These are phyloP conservation scores for Rhingia rostrata DNA, from an alignment of 2,888 invertebrate species.

Conservation along the genomic window DNA sequence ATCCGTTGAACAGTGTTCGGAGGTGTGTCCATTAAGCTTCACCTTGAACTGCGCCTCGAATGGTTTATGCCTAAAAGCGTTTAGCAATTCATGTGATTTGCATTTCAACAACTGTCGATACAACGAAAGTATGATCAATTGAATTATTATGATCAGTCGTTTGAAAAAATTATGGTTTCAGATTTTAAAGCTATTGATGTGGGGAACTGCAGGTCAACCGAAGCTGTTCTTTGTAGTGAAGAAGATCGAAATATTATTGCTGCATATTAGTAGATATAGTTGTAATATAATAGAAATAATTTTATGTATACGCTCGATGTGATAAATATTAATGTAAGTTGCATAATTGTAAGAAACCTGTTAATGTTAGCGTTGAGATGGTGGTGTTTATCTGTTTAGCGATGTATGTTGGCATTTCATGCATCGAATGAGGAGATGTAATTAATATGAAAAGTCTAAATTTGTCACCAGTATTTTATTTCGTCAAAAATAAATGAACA, in stretches of 20 bases:
- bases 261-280: conserved; percentile 34
- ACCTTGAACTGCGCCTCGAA: conserved; percentile 66
- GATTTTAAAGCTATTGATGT: conserved; percentile 59
- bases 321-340: neutral
- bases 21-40: conserved; percentile 62
- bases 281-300: conserved; percentile 8
- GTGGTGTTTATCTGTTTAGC: too few relatives aligned
- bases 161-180: conserved; percentile 18
- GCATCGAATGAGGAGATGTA: too few relatives aligned
- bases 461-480: too few relatives aligned
- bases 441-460: too few relatives aligned
- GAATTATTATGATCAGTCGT: neutral
- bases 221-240: conserved; percentile 39
- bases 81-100: conserved; percentile 65
- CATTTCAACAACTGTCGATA: conserved; percentile 63
- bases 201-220: conserved; percentile 46
- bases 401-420: too few relatives aligned
- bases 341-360: neutral
- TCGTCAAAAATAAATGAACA: too few relatives aligned
- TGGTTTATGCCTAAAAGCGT: conserved; percentile 51
- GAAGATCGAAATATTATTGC: conserved; percentile 51
- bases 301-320: conserved; percentile 18
- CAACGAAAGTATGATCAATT: conserved; percentile 44
- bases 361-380: neutral
- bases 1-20: conserved; percentile 59